Evolutionary conservation across 2,113 vertebrate species (phyloP).

Genomic region (Odocoileus virginianus): DNA sequence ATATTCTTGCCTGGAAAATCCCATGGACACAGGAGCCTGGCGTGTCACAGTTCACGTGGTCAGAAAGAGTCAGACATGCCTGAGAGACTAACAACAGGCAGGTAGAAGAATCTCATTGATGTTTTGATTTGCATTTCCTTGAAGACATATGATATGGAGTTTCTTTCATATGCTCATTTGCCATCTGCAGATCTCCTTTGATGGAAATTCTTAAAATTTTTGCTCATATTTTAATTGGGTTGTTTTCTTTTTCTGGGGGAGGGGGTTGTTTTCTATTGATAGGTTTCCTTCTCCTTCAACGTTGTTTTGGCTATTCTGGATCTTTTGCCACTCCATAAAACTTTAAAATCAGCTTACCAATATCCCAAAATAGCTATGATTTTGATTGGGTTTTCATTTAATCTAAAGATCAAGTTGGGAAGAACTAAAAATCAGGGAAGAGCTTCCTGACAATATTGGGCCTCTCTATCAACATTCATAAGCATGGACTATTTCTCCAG

Average conservation of each 20-base stretch:
- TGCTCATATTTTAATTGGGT: not conserved
- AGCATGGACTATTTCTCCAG: not conserved
- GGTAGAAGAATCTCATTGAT: not conserved
- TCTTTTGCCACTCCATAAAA: not conserved
- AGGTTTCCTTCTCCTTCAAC: not conserved
- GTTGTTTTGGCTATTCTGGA: not conserved
- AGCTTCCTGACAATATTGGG: not conserved
- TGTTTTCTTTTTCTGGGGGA: not conserved
- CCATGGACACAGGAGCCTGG: not conserved
- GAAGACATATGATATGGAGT: not conserved
- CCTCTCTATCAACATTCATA: not conserved
- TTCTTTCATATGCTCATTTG: not conserved
- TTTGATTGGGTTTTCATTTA: not conserved
- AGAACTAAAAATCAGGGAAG: not conserved
- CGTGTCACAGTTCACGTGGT: not conserved
- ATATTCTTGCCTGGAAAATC: not conserved
- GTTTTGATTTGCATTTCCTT: not conserved
- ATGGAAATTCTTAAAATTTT: not conserved
- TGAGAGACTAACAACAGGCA: not conserved
- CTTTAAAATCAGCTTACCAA: not conserved
- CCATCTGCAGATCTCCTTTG: not conserved
- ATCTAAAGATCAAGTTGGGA: not conserved
- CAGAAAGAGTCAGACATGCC: not conserved
- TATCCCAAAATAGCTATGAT: not conserved
- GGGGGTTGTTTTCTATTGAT: not conserved